phyloP scores from a whole-genome alignment of 2,797 vertebrate species.

The Hydrolagus colliei region DNA sequence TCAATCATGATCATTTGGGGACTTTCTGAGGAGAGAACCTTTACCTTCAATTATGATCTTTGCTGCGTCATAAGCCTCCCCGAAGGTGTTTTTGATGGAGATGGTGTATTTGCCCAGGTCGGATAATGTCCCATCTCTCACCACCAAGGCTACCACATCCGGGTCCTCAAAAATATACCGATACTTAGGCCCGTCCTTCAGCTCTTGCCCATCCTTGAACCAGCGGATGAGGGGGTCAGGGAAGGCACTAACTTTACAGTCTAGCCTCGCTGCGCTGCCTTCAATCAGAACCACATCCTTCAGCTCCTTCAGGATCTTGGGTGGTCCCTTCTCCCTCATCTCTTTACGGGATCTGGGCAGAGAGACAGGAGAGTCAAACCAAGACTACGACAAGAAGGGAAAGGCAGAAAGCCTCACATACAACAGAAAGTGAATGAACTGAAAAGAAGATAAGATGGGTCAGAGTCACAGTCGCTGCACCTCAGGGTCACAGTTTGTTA shows the following conservation, averaged over 20 bases:
- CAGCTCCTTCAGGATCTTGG: conserved; percentile 54
- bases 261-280: conserved; percentile 55
- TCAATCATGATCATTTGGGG: too few relatives aligned
- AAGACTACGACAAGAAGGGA: not conserved
- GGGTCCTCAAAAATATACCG: conserved; percentile 56
- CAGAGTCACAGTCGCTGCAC: not conserved
- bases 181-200: conserved; percentile 56
- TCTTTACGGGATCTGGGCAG: conserved; percentile 51
- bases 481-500: too few relatives aligned
- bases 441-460: too few relatives aligned
- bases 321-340: conserved; percentile 52
- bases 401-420: too few relatives aligned
- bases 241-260: conserved; percentile 55
- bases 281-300: conserved; percentile 54
- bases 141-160: conserved; percentile 52
- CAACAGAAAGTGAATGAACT: too few relatives aligned
- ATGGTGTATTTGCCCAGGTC: conserved; percentile 58
- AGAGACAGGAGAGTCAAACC: not conserved
- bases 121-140: conserved; percentile 46
- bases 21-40: not conserved
- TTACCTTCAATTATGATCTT: conserved; percentile 57
- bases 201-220: conserved; percentile 54
- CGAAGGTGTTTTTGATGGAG: conserved; percentile 54
- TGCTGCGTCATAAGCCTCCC: conserved; percentile 52
- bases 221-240: conserved; percentile 56